Base-by-base conservation (phyloP, 2,888 invertebrate genomes). In the Euproctis similis region DNA sequence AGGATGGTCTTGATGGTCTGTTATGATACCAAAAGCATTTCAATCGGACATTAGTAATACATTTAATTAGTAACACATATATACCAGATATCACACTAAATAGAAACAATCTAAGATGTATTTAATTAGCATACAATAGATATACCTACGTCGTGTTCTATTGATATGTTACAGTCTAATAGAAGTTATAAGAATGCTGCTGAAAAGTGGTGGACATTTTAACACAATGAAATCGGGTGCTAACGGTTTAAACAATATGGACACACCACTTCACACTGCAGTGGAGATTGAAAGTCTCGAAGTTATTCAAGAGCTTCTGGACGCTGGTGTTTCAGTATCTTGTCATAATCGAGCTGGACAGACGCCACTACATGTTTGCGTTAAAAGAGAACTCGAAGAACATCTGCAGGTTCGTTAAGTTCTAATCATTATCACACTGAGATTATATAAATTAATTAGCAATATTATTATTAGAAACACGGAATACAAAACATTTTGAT, bases 181-280 rank as follows among this genome's bases (percentile, higher is more conserved):
- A 16, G 62, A 65, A 25, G 62, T 72, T 4, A 59, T 75, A 12
- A 58, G 59, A 26, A 62, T 68, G 56, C 56, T 75, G 0, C 39
- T 75, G 0, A 54, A 62, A 34, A 61, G 64, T 18, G 70, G 69
- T 4, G 68, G 65, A 0, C 46, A 34, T 10, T 60, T 53, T 41
- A 55, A 69, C 36, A 68, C 60, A 0, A 63, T 63, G 63, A 50
- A 38, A 21, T 10, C 14, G 0, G 46, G 38, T 1, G 12, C 12
- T 0, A 47, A 38, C 0, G 41, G 39, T 2, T 34, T 59, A 2
- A 35, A 49, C 14, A 49, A 48, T 8, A 29, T 53, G 31, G 69
- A 75, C 10, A 86, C 86, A 0, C 84, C 87, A 0, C 61, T 88
- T 1, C 88, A 88, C 39, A 84, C 80, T 0, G 87, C 87, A 0